Conservation (phyloP, 2,113 vertebrate genomes). For the Uria aalge region DNA sequence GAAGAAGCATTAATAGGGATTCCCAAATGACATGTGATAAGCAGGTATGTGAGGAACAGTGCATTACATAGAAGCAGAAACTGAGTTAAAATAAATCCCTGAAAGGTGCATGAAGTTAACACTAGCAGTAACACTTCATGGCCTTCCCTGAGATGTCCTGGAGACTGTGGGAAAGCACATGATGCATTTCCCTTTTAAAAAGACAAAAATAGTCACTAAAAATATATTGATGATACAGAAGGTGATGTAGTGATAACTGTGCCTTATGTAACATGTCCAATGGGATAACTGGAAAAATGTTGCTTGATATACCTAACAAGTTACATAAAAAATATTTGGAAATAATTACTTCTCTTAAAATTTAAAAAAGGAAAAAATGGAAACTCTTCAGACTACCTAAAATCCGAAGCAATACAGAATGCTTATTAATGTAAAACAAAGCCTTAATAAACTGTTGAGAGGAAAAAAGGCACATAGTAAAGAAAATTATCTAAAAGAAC, state of each 20-base stretch:
- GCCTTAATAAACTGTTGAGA: not conserved
- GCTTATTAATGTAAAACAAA: not conserved
- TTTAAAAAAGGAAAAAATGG: not conserved
- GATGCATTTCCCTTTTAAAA: not conserved
- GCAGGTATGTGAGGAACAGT: not conserved
- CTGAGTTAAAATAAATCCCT: not conserved
- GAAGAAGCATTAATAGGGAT: not conserved
- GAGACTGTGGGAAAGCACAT: not conserved
- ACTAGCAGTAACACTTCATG: not conserved
- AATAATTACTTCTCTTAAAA: not conserved
- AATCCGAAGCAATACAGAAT: not conserved
- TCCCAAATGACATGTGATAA: not conserved
- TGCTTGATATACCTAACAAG: not conserved
- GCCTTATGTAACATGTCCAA: not conserved
- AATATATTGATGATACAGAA: not conserved
- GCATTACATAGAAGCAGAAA: not conserved
- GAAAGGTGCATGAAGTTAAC: not conserved
- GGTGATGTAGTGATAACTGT: not conserved
- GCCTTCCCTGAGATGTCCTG: not conserved
- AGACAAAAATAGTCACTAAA: not conserved
- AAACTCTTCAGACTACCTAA: not conserved
- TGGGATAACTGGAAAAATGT: not conserved
- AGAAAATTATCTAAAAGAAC: conserved; percentile 29
- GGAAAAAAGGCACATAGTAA: not conserved
- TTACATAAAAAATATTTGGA: not conserved